phyloP scores from a whole-genome alignment of 2,113 vertebrate species.

The Pedetes capensis region DNA sequence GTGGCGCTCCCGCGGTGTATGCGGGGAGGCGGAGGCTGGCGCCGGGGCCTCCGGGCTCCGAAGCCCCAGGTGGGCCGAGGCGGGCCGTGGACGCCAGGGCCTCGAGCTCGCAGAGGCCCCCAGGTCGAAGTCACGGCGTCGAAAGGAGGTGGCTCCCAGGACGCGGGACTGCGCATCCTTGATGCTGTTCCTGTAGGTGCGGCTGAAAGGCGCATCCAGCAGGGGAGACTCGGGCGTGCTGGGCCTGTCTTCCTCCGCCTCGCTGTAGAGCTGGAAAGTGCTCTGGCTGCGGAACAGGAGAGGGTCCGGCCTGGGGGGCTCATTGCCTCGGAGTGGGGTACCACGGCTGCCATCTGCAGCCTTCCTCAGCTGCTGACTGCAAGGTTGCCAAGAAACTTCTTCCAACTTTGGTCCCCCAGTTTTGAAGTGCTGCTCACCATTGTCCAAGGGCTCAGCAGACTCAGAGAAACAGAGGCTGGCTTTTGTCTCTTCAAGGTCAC shows the following conservation, averaged over 20 bases:
- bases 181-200: slow-evolving; percentile 91
- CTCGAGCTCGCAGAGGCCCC: slow-evolving; percentile 76
- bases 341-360: accelerated
- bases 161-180: slow-evolving; percentile 93
- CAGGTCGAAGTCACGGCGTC: slow-evolving; percentile 84
- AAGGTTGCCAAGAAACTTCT: slow-evolving; percentile 52
- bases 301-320: slow-evolving; percentile 64
- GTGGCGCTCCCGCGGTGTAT: slow-evolving; percentile 91
- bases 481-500: slow-evolving; percentile 82
- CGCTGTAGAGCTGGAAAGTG: slow-evolving; percentile 86
- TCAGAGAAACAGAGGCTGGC: slow-evolving; percentile 78
- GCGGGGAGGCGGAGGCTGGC: slow-evolving; percentile 76
- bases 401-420: slow-evolving; percentile 45
- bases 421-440: slow-evolving; percentile 52
- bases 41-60: slow-evolving; percentile 37
- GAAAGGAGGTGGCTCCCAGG: slow-evolving; percentile 92
- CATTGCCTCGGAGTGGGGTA: slow-evolving; percentile 50
- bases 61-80: slow-evolving; percentile 83
- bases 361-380: slow-evolving; percentile 61
- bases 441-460: slow-evolving; percentile 2
- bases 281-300: slow-evolving; percentile 89
- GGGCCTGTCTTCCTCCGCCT: slow-evolving; percentile 77
- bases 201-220: slow-evolving; percentile 85
- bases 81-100: slow-evolving; percentile 80
- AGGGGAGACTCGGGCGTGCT: slow-evolving; percentile 75